Evolutionary conservation across 2,888 invertebrate species (phyloP).

Genomic region (Diplolepis rosae): DNA sequence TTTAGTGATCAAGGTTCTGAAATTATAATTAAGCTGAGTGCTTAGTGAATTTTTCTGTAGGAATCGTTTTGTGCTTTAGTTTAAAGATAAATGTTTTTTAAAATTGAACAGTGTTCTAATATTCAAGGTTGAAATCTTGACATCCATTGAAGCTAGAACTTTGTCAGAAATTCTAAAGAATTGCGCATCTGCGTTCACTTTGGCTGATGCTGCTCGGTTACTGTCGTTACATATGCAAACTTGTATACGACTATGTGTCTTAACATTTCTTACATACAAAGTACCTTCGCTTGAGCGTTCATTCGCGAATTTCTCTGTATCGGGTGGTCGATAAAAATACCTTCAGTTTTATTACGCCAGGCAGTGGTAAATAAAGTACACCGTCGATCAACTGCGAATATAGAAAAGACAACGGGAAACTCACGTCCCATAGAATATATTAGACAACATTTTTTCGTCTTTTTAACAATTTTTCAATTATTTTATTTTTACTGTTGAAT

Average conservation of each 20-base stretch:
- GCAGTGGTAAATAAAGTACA: conserved; percentile 11
- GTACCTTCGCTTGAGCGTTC: neutral
- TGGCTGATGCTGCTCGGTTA: neutral
- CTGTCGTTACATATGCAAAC: conserved; percentile 21
- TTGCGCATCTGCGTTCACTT: neutral
- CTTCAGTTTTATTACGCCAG: neutral
- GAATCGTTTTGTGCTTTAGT: no score
- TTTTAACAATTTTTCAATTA: neutral
- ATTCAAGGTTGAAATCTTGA: neutral
- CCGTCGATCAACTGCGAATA: conserved; percentile 6
- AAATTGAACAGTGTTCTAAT: neutral
- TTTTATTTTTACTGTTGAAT: neutral
- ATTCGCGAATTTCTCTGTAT: conserved; percentile 7
- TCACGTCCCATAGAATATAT: neutral
- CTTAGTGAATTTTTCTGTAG: no score
- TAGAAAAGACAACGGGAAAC: neutral
- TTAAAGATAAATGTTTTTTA: no score
- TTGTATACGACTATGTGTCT: neutral
- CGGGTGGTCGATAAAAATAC: conserved; percentile 24
- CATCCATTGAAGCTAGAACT: neutral
- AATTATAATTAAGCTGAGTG: no score
- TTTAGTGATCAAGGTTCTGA: no score
- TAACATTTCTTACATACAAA: conserved; percentile 7
- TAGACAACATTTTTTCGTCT: neutral
- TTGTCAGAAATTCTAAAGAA: neutral